These are phyloP conservation scores for Xestia c-nigrum DNA, from an alignment of 2,888 invertebrate species.

Conservation along the genomic window DNA sequence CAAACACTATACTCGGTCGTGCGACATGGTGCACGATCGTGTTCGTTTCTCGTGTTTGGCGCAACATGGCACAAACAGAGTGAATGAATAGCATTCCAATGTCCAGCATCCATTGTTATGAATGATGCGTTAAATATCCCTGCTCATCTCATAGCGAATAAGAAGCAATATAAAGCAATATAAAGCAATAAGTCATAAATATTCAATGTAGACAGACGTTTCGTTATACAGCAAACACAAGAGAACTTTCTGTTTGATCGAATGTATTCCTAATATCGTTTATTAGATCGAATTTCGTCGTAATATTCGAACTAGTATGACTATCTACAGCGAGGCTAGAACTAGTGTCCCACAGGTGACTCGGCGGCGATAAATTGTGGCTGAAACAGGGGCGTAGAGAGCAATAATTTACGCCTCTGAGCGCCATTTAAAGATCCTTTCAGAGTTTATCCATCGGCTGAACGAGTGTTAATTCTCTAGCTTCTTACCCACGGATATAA, in stretches of 20 bases:
- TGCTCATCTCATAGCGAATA: not conserved
- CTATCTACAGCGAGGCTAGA: conserved; percentile 54
- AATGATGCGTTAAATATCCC: conserved; percentile 29
- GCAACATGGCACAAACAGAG: conserved; percentile 13
- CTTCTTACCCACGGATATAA: conserved; percentile 64
- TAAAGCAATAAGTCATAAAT: conserved; percentile 24
- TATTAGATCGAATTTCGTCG: conserved; percentile 22
- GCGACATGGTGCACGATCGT: no score
- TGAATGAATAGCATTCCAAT: conserved; percentile 32
- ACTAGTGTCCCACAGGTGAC: conserved; percentile 66
- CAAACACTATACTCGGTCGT: not conserved
- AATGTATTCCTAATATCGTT: conserved; percentile 4
- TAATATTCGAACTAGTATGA: conserved; percentile 24
- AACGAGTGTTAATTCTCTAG: conserved; percentile 71
- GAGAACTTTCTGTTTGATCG: not conserved
- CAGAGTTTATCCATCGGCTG: conserved; percentile 75
- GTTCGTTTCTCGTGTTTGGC: no score
- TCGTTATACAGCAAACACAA: not conserved
- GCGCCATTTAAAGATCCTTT: conserved; percentile 79
- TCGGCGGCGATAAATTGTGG: conserved; percentile 75
- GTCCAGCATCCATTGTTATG: conserved; percentile 20
- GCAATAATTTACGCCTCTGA: conserved; percentile 80
- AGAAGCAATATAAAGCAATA: conserved; percentile 28
- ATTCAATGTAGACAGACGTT: not conserved
- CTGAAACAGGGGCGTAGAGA: conserved; percentile 75